These are phyloP conservation scores for Callimorpha dominula DNA, from an alignment of 2,888 invertebrate species.

Conservation along the genomic window DNA sequence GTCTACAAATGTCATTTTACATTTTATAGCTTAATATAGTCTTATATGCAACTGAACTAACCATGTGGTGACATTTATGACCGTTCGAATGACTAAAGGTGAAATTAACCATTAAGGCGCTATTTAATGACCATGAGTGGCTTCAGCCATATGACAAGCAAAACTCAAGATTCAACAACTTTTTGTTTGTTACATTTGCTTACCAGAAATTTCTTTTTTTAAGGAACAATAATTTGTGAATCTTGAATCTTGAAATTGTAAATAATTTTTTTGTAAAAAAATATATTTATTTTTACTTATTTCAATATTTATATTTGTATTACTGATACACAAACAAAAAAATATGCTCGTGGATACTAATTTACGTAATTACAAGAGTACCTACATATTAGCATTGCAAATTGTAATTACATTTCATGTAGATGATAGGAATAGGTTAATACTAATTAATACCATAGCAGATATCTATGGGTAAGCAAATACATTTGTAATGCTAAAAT, in stretches of 20 bases:
- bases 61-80: constrained; percentile 41
- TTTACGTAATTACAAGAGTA: not conserved
- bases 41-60: constrained; percentile 18
- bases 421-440: constrained; percentile 10
- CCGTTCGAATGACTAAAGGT: constrained; percentile 35
- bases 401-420: not conserved
- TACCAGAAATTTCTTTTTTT: not conserved
- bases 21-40: constrained; percentile 25
- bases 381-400: constrained; percentile 13
- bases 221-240: constrained; percentile 26
- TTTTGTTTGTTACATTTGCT: too few relatives aligned
- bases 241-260: constrained; percentile 41
- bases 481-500: constrained; percentile 25
- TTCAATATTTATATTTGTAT: not conserved
- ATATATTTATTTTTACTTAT: not conserved
- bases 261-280: not conserved
- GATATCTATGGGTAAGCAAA: not conserved
- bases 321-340: not conserved
- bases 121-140: constrained; percentile 31
- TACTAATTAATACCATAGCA: not conserved
- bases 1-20: constrained; percentile 42
- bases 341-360: not conserved
- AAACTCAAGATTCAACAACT: constrained; percentile 49
- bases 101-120: constrained; percentile 53
- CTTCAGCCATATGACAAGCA: constrained; percentile 17